These are phyloP conservation scores for Nettapus auritus DNA, from an alignment of 2,113 vertebrate species.

Conservation along the genomic window DNA sequence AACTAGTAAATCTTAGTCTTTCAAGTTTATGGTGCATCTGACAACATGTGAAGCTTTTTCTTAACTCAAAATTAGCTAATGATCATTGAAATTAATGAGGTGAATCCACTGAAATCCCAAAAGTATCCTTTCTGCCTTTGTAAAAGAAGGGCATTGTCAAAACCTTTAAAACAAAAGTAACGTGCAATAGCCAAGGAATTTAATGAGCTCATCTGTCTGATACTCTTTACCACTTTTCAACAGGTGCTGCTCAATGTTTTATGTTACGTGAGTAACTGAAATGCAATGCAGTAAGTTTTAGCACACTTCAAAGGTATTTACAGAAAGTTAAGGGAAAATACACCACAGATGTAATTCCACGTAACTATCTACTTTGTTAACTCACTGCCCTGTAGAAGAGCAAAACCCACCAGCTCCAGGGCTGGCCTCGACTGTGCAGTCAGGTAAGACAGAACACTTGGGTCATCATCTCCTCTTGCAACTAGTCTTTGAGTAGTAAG, in stretches of 20 bases:
- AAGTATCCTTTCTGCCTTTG: not conserved
- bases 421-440: not conserved
- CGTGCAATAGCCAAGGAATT: not conserved
- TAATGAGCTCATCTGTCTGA: not conserved
- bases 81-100: not conserved
- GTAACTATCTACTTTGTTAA: not conserved
- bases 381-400: not conserved
- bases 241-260: not conserved
- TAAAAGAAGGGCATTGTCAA: not conserved
- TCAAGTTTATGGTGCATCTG: not conserved
- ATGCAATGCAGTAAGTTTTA: not conserved
- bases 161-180: not conserved
- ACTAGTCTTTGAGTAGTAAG: not conserved
- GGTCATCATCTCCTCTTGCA: not conserved
- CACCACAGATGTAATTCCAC: not conserved
- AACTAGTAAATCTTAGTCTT: not conserved
- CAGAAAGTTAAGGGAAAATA: not conserved
- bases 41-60: not conserved
- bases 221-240: not conserved
- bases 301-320: not conserved
- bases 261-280: not conserved
- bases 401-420: not conserved
- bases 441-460: not conserved
- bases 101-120: not conserved
- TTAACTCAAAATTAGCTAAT: not conserved